Conservation (phyloP, 1,140 invertebrate genomes). For the Charaxes varanes region DNA sequence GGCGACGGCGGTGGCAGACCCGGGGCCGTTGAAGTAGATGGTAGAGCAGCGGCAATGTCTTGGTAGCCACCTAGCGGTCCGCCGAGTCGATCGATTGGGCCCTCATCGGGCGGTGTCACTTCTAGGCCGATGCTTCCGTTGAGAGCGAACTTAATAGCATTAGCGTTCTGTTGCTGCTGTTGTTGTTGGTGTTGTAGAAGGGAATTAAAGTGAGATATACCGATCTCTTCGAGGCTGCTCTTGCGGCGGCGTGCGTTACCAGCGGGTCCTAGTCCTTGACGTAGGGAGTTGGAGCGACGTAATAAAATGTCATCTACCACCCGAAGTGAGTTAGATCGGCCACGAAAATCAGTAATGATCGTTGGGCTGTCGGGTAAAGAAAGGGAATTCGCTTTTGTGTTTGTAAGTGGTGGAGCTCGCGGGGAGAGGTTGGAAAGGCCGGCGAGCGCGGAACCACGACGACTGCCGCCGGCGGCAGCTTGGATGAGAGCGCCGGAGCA, state of each 20-base stretch:
- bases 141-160: conserved; percentile 84
- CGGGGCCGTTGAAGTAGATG: conserved; percentile 67
- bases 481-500: conserved; percentile 85
- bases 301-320: conserved; percentile 89
- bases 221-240: conserved; percentile 90
- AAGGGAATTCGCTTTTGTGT: conserved; percentile 90
- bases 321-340: conserved; percentile 88
- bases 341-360: conserved; percentile 82
- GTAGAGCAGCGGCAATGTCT: conserved; percentile 71
- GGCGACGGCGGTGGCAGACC: conserved; percentile 40
- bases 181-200: conserved; percentile 77
- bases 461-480: conserved; percentile 64
- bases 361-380: conserved; percentile 91
- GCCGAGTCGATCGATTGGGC: conserved; percentile 75
- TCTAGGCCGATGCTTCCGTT: conserved; percentile 91
- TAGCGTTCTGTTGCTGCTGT: conserved; percentile 78
- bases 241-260: conserved; percentile 76
- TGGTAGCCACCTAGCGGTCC: conserved; percentile 47
- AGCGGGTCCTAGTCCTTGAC: conserved; percentile 81
- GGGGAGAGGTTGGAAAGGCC: conserved; percentile 77
- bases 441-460: conserved; percentile 76
- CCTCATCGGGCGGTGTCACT: conserved; percentile 88
- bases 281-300: conserved; percentile 86
- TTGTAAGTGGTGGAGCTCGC: conserved; percentile 83
- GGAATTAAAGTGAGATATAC: conserved; percentile 82